Conservation (phyloP, 37 sponge, comb jelly and placozoan species). For the Axinella damicornis region DNA sequence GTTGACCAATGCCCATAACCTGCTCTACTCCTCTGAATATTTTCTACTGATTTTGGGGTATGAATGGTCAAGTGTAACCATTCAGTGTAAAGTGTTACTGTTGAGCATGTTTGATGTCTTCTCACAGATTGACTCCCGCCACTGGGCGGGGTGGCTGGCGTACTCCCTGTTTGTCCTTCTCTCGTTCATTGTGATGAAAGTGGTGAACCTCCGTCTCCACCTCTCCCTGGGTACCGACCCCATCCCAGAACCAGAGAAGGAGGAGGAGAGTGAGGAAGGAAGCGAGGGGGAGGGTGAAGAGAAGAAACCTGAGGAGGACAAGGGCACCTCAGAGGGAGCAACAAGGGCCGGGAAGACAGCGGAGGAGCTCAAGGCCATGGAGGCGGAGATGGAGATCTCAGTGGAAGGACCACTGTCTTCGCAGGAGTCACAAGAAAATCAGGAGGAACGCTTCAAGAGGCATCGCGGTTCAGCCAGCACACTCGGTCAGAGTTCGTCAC, state of each 20-base stretch:
- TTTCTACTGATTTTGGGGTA: too few species aligned
- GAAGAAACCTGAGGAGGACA: conserved; percentile 27
- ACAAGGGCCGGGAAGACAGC: background rate
- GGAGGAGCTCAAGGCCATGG: background rate
- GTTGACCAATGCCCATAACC: too few species aligned
- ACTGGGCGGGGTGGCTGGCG: conserved; percentile 68
- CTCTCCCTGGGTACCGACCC: conserved; percentile 65
- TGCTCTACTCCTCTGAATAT: too few species aligned
- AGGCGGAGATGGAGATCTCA: background rate
- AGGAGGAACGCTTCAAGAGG: conserved; percentile 10
- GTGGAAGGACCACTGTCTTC: background rate
- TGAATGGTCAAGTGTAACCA: too few species aligned
- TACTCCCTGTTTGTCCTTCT: conserved; percentile 43
- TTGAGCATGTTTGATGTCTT: too few species aligned
- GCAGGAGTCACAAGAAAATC: conserved; percentile 12
- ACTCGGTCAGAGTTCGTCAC: background rate
- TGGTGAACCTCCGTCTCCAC: conserved; percentile 75
- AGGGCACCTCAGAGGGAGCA: background rate
- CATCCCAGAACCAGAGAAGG: conserved; percentile 15
- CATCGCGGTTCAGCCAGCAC: conserved; percentile 39
- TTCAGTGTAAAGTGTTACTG: too few species aligned
- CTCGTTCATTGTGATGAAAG: conserved; percentile 57
- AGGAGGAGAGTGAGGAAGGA: conserved; percentile 23
- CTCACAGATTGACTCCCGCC: conserved; percentile 16
- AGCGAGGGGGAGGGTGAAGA: conserved; percentile 17